A percentile compares a stretch with the other conserved stretches of the same genome.
These are phyloP conservation scores for Callocephalon fimbriatum DNA, from an alignment of 2,113 vertebrate species.

Conservation along the genomic window DNA sequence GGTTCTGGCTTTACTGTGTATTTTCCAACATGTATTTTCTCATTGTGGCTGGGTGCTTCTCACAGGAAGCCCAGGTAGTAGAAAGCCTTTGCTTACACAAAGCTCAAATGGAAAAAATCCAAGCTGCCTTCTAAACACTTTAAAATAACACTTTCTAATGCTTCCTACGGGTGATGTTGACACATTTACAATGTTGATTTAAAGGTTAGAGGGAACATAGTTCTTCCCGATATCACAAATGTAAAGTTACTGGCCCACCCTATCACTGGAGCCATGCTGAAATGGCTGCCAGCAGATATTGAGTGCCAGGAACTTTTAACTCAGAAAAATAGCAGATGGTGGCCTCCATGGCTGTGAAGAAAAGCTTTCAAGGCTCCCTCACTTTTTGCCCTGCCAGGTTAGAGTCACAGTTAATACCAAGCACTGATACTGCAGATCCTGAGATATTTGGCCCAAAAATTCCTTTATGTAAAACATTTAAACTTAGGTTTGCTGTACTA, in stretches of 20 bases:
- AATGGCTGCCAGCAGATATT: background rate
- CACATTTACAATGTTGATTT: constrained; percentile 64
- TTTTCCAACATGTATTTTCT: background rate
- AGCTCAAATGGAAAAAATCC: constrained; percentile 45
- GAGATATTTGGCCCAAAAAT: background rate
- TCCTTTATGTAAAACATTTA: background rate
- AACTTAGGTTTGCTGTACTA: background rate
- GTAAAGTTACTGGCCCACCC: background rate
- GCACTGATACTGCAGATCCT: background rate
- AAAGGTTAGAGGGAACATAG: background rate
- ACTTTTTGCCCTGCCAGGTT: background rate
- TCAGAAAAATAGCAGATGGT: background rate
- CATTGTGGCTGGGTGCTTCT: background rate
- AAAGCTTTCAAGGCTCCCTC: background rate
- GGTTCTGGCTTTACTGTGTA: background rate
- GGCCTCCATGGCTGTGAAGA: background rate
- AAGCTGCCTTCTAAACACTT: constrained; percentile 44
- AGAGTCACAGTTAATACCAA: background rate
- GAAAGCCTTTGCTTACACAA: constrained; percentile 8
- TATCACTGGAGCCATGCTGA: background rate
- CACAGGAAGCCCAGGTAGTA: background rate
- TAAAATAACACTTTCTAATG: constrained; percentile 56
- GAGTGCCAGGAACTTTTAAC: constrained; percentile 7
- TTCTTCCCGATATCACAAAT: constrained; percentile 12
- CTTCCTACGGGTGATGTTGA: constrained; percentile 24